phyloP scores from a whole-genome alignment of 2,797 vertebrate genomes.

The Alauda arvensis region DNA sequence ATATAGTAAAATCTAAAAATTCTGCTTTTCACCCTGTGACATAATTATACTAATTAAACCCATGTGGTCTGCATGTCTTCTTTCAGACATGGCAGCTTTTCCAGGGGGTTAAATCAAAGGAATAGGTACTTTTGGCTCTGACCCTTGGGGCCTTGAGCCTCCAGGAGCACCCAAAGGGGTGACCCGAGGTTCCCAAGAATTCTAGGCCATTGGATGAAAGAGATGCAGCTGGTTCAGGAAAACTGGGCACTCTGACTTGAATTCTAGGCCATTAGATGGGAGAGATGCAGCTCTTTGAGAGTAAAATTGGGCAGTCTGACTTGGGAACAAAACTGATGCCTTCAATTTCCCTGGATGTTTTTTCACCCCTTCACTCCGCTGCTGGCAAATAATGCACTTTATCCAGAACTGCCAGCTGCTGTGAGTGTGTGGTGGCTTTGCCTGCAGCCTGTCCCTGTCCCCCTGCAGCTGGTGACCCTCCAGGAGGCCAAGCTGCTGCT shows the following conservation, averaged over 20 bases:
- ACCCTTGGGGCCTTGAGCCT: too few relatives aligned
- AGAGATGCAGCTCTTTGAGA: not conserved
- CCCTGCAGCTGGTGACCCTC: constrained; percentile 83
- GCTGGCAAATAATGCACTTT: not conserved
- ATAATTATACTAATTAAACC: too few relatives aligned
- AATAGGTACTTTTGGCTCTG: too few relatives aligned
- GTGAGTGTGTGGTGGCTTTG: not conserved
- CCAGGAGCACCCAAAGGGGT: too few relatives aligned
- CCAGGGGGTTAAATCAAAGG: too few relatives aligned
- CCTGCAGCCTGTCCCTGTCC: not conserved
- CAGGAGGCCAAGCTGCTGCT: constrained; percentile 89
- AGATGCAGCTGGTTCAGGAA: not conserved
- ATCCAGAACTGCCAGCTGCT: not conserved
- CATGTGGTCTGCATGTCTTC: too few relatives aligned
- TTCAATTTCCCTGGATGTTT: accelerated
- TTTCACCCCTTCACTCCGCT: not conserved
- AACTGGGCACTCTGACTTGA: not conserved
- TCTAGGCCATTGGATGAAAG: not conserved
- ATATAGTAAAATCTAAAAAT: too few relatives aligned
- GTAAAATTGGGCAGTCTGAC: not conserved
- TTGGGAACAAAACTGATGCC: not conserved
- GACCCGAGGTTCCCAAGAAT: too few relatives aligned
- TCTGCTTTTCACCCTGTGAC: too few relatives aligned
- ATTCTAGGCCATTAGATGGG: not conserved
- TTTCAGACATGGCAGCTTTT: too few relatives aligned